These are phyloP conservation scores for Notodonta dromedarius DNA, from an alignment of 2,888 invertebrate species.

Conservation along the genomic window DNA sequence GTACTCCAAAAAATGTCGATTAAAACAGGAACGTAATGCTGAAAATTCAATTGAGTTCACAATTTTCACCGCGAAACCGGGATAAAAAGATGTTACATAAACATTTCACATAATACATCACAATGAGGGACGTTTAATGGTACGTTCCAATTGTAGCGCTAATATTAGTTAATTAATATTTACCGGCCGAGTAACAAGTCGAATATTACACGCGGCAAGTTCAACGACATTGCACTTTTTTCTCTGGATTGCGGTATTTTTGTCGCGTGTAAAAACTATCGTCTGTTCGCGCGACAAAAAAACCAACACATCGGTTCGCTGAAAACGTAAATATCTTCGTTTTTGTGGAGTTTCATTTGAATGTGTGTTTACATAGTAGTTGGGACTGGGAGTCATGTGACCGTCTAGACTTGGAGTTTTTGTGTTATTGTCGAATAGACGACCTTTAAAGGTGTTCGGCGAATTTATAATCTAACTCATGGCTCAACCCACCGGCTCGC, in stretches of 20 bases:
- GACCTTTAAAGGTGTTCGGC: neutral
- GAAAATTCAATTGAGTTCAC: neutral
- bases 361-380: neutral
- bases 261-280: conserved; percentile 38
- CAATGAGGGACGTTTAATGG: neutral
- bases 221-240: conserved; percentile 33
- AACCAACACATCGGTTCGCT: conserved; percentile 1
- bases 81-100: neutral
- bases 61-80: neutral
- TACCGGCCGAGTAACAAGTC: neutral
- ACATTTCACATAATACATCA: neutral
- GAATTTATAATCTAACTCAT: neutral
- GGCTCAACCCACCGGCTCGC: too few relatives aligned
- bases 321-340: conserved; percentile 3
- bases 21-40: neutral
- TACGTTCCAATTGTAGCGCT: conserved; percentile 16
- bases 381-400: neutral
- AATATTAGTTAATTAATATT: conserved; percentile 9
- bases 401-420: conserved; percentile 1
- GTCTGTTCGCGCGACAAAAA: conserved; percentile 18
- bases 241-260: conserved; percentile 34
- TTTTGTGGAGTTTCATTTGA: neutral
- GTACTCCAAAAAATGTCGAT: too few relatives aligned
- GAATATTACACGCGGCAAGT: conserved; percentile 24
- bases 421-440: neutral